Percentiles rank a stretch among this genome's conserved stretches.
phyloP scores from a whole-genome alignment of 2,888 invertebrate genomes.

The Caenorhabditis macrosperma region DNA sequence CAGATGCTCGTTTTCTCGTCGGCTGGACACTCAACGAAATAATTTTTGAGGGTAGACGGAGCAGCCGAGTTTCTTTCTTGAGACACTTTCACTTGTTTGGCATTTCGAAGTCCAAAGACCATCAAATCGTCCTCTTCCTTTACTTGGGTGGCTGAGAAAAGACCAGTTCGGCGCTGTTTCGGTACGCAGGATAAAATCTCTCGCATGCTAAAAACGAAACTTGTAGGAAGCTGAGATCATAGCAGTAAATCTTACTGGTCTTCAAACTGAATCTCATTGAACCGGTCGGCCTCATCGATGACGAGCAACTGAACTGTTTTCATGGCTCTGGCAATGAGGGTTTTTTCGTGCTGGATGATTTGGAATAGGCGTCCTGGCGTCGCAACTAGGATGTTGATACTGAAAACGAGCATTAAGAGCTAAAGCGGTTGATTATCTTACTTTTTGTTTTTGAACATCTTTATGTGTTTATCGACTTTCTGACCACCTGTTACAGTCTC shows the following conservation, averaged over 20 bases:
- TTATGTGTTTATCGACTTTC: slow-evolving; percentile 62
- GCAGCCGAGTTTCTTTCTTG: slow-evolving; percentile 64
- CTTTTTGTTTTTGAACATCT: slow-evolving; percentile 71
- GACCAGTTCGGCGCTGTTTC: slow-evolving; percentile 92
- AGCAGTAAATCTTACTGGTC: slow-evolving; percentile 79
- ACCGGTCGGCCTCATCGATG: slow-evolving; percentile 95
- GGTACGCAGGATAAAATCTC: slow-evolving; percentile 93
- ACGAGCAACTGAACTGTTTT: slow-evolving; percentile 86
- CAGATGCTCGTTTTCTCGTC: slow-evolving; percentile 89
- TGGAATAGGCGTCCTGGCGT: slow-evolving; percentile 96
- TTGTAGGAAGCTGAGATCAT: not conserved
- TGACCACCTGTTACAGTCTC: slow-evolving; percentile 81
- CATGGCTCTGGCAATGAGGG: slow-evolving; percentile 47
- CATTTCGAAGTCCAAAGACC: slow-evolving; percentile 86
- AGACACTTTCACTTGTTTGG: slow-evolving; percentile 66
- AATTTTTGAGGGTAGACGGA: slow-evolving; percentile 68
- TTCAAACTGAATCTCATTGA: slow-evolving; percentile 94
- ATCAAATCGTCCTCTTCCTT: slow-evolving; percentile 93
- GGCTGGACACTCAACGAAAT: slow-evolving; percentile 83
- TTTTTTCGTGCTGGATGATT: slow-evolving; percentile 81
- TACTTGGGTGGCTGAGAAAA: slow-evolving; percentile 99
- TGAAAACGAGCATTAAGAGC: slow-evolving; percentile 49
- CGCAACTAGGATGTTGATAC: slow-evolving; percentile 90
- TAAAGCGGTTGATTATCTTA: slow-evolving; percentile 15
- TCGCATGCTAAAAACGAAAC: slow-evolving; percentile 84